Evolutionary conservation across 2,888 invertebrate species (phyloP), one percentile per base, ranked within the genome.

Genomic region (Octonoba sinensis): DNA sequence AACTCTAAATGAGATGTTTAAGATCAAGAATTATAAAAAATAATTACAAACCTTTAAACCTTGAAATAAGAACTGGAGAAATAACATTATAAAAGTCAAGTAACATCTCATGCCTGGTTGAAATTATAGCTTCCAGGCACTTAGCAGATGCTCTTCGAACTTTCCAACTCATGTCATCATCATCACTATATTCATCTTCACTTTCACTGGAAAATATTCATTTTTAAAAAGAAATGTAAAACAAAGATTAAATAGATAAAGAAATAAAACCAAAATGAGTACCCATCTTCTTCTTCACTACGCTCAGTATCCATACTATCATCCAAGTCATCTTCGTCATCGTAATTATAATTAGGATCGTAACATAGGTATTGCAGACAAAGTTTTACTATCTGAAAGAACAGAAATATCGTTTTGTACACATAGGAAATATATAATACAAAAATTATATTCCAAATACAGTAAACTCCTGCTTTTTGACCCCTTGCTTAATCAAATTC

Each of bases 161-260:
- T 91, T 99, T 98, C 99, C 99, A 99, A 83, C 97, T 97, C 95
- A 99, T 96, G 88, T 99, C 99, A 88, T 99, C 99, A 89, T 99
- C 99, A 89, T 99, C 99, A 64, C 97, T 97, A 88, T 99, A 99
- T 87, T 98, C 98, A 87, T 97, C 96, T 85, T 96, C 95, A 85
- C 88, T 87, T 85, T 93, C 93, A 36, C 85, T 88, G 82, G 22
- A 76, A 24, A 47, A 66, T 36, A 36, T 3, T 36, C 8, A 36
- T 36, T 36, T 27, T 2, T 6, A 36, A 8, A 3, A 36, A 36
- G 49, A 46, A 60, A 15, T 15, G n/a, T 6, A 60, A 60, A 24
- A 36, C 11, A 36, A 36, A 4, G 8, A 56, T 56, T 56, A 6
- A 8, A 8, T 36, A 36, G 1, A 2, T 36, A 36, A 36, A 11